These are phyloP conservation scores for Trissolcus basalis DNA, from an alignment of 1,140 invertebrate genomes.

Conservation along the genomic window DNA sequence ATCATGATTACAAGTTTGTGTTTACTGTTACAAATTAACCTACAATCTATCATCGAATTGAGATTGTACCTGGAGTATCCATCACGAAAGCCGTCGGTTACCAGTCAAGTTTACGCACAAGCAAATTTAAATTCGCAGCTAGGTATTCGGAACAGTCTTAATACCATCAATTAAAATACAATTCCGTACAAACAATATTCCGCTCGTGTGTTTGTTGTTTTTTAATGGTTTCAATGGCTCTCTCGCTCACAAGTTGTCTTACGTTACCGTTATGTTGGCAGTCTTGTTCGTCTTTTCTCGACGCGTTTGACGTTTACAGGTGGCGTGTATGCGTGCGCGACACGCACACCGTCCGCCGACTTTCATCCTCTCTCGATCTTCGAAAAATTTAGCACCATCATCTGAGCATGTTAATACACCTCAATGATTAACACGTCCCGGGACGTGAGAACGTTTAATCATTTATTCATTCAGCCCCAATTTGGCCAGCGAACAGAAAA, in stretches of 20 bases:
- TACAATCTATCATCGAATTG: not conserved
- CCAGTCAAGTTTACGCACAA: constrained; percentile 1
- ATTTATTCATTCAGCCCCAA: no score
- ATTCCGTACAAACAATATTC: constrained; percentile 20
- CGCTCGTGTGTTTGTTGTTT: constrained; percentile 17
- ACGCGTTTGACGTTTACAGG: constrained; percentile 4
- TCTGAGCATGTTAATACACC: no score
- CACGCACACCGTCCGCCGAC: not conserved
- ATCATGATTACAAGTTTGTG: not conserved
- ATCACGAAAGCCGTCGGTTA: constrained; percentile 6
- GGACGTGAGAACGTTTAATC: no score
- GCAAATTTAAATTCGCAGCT: constrained; percentile 4
- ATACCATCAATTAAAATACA: constrained; percentile 30
- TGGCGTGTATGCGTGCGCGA: not conserved
- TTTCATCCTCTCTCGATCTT: not conserved
- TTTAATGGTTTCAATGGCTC: constrained; percentile 14
- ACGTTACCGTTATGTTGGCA: constrained; percentile 34
- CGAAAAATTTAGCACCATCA: no score
- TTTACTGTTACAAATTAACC: constrained; percentile 28
- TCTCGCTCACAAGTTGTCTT: constrained; percentile 17
- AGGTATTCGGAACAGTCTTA: constrained; percentile 8
- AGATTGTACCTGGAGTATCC: constrained; percentile 14
- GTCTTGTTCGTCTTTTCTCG: constrained; percentile 8
- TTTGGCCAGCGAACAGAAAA: no score
- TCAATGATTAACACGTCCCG: no score